Base-by-base conservation (phyloP, 2,888 invertebrate species). In the Asteroscopus sphinx region DNA sequence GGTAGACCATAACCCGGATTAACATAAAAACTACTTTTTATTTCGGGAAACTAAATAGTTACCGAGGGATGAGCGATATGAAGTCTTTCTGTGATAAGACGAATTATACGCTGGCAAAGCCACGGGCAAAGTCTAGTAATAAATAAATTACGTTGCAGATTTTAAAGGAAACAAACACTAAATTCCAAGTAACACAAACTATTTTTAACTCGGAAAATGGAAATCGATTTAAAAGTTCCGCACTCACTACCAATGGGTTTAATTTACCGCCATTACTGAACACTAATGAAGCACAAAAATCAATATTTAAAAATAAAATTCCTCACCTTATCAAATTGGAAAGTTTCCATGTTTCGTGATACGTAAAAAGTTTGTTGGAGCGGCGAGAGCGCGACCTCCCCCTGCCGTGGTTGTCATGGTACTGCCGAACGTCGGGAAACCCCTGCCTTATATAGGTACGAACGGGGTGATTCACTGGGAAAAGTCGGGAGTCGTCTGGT, bases 351-450 rank as follows among this genome's bases (percentile, higher is more conserved):
- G 69, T 55, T 46, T 65, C 35, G 65, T 58, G 55, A 74, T 73
- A 74, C 93, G 93, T 91, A 92, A 92, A 92, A 93, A 93, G 93
- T 93, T 93, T 77, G 44, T 54, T 71, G 76, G 77, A 36, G 52
- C 45, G 25, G 40, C 30, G 26, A 69, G 59, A 48, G 76, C 69
- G 74, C 82, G 76, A 53, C 77, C 73, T 74, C 59, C 65, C 69
- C 62, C 71, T 52, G 4, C 53, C 56, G 28, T 25, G 57, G 59
- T 57, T 32, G 54, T 51, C 55, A 72, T 67, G 62, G 67, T 71
- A 86, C 86, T 87, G 81, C n/a, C 68, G 68, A 16, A 15, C 25
- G 40, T 41, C 53, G 86, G 90, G 83, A 81, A 87, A 83, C 68
- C 83, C 89, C 86, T 64, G 70, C 49, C 68, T 91, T 92, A 84